Evolutionary conservation across 2,113 vertebrate genomes (phyloP).

Genomic region (Calidris pugnax): DNA sequence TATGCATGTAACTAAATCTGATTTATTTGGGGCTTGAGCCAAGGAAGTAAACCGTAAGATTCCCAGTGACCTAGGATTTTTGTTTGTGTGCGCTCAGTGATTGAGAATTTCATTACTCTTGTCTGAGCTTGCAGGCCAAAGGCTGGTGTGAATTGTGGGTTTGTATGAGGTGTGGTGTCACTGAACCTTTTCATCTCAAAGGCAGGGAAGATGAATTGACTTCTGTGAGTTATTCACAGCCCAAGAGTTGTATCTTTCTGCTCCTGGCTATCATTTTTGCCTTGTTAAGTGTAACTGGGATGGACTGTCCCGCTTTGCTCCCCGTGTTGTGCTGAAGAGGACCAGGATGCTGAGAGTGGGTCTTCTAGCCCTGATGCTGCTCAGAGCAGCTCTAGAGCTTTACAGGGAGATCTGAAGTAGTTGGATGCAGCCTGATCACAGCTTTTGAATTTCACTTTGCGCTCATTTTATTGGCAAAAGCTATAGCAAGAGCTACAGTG

Average conservation of each 20-base stretch:
- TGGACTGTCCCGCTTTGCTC: background rate
- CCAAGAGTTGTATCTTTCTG: background rate
- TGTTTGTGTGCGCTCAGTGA: background rate
- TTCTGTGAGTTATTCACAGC: background rate
- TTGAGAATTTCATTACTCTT: background rate
- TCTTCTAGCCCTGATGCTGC: background rate
- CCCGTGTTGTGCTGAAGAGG: background rate
- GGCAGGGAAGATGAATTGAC: background rate
- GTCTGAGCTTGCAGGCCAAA: background rate
- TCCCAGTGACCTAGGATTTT: slow-evolving; percentile 15
- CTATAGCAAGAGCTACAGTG: background rate
- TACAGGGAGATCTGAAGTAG: background rate
- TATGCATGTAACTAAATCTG: slow-evolving; percentile 63
- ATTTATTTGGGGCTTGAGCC: slow-evolving; percentile 61
- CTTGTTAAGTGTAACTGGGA: background rate
- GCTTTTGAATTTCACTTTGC: background rate
- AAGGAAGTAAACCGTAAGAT: slow-evolving; percentile 48
- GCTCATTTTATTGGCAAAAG: background rate
- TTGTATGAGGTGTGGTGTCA: background rate
- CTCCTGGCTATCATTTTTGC: background rate
- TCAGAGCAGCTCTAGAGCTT: background rate
- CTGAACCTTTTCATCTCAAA: background rate
- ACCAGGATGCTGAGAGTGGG: background rate
- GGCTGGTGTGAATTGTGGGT: background rate
- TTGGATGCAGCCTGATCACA: background rate